phyloP scores from a whole-genome alignment of 2,888 invertebrate genomes.

The Amiota mariae region DNA sequence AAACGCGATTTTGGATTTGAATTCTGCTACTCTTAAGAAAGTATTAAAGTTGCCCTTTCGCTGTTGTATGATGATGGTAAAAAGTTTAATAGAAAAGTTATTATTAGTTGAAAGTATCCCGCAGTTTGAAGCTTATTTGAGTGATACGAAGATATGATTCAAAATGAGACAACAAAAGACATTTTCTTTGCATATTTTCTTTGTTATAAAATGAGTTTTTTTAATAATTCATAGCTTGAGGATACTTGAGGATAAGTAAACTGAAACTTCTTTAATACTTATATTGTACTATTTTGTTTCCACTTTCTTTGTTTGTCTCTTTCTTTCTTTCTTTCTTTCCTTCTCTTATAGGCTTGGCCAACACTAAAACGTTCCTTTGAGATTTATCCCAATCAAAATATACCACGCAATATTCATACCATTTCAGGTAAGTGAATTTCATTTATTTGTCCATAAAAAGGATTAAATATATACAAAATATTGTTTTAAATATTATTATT shows the following conservation, averaged over 20 bases:
- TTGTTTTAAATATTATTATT: background rate
- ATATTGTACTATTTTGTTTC: background rate
- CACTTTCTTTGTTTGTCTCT: constrained; percentile 23
- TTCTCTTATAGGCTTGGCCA: constrained; percentile 70
- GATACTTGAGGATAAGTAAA: no score
- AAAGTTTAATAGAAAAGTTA: constrained; percentile 39
- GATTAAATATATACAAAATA: no score
- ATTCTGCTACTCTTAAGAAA: background rate
- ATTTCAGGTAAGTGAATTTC: constrained; percentile 68
- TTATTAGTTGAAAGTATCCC: constrained; percentile 40
- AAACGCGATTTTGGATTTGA: no score
- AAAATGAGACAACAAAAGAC: background rate
- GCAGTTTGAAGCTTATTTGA: background rate
- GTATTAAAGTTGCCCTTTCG: no score
- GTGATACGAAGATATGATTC: background rate
- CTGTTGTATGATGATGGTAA: constrained; percentile 31
- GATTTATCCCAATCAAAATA: constrained; percentile 54
- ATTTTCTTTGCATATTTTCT: no score
- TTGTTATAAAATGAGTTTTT: background rate
- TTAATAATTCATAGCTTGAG: background rate
- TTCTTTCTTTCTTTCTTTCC: constrained; percentile 24
- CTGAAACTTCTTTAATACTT: background rate
- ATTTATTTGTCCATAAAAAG: constrained; percentile 10
- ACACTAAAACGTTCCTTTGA: constrained; percentile 70
- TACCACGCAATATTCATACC: constrained; percentile 66